Evolutionary conservation across 2,113 vertebrate species (phyloP), one percentile per base, ranked within the genome.

Genomic region (Callospermophilus lateralis): DNA sequence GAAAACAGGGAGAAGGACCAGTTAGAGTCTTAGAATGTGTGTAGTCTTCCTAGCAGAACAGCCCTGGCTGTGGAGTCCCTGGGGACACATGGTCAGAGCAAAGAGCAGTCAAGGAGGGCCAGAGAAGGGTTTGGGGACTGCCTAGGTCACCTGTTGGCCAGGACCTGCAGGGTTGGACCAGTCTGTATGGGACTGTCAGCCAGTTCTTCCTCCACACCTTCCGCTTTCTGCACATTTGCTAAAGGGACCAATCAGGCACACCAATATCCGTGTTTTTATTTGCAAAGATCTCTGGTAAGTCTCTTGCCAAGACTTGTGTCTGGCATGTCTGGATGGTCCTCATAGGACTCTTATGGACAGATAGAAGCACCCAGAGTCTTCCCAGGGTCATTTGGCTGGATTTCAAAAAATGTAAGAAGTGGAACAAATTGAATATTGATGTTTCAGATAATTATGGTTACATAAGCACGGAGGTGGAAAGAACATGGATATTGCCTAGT

Each of bases 11-110:
- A 84, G 28, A 73, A 34, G 45, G 9, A 63, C 37, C 8, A 7
- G 19, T 37, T 30, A 34, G 79, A 67, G n/a, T 77, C 37, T 63
- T 42, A 32, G 39, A 24, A 8, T 11, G 24, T 37, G 13, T 12
- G 9, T 34, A 73, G 39, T 37, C 4, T 12, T 32, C 73, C 86
- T 42, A 16, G 76, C 3, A 12, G 37, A 83, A 65, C 1, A 34
- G 51, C 0, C 4, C 6, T 51, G 9, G n/a, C 9, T 45, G 11
- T 63, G 28, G 22, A 7, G 10, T 39, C 58, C 6, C 2, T 34
- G 37, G 45, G 42, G 67, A 20, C 48, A 10, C 9, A 4, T 58
- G n/a, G 22, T 15, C 24, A 19, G 30, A 17, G 67, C 24, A 48
- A 45, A 20, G 34, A 70, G 17, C 32, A 63, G 45, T 17, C 51